Evolutionary conservation across 2,797 vertebrate species (phyloP).

Genomic region (Tragopan temminckii): DNA sequence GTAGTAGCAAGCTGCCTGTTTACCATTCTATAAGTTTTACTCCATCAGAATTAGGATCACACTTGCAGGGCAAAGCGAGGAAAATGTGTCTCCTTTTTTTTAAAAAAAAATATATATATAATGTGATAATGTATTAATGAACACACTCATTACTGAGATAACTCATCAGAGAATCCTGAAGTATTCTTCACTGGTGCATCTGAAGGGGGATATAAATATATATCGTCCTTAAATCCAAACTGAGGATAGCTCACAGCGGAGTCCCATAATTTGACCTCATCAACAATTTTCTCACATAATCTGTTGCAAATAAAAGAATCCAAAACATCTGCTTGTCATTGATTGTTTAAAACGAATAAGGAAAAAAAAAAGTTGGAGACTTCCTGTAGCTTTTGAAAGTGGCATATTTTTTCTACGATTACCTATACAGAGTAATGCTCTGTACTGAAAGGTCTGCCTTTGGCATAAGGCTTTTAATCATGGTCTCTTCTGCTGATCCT

Average conservation of each 20-base stretch:
- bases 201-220: not conserved
- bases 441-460: not conserved
- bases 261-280: constrained; percentile 27
- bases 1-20: not conserved
- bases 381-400: not conserved
- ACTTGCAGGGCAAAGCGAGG: not conserved
- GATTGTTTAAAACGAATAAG: not conserved
- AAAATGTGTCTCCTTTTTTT: not conserved
- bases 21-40: not conserved
- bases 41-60: not conserved
- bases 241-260: not conserved
- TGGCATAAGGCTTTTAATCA: not conserved
- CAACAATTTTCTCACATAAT: constrained; percentile 48
- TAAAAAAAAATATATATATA: not conserved
- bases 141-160: not conserved
- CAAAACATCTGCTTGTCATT: constrained; percentile 3
- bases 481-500: not conserved
- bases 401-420: not conserved
- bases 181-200: not conserved
- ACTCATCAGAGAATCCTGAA: not conserved
- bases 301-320: not conserved
- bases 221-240: not conserved
- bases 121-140: not conserved
- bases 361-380: not conserved
- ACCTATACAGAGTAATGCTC: not conserved